Base-by-base conservation (phyloP, 2,888 invertebrate genomes). In the Stenolophus ochropezus region DNA sequence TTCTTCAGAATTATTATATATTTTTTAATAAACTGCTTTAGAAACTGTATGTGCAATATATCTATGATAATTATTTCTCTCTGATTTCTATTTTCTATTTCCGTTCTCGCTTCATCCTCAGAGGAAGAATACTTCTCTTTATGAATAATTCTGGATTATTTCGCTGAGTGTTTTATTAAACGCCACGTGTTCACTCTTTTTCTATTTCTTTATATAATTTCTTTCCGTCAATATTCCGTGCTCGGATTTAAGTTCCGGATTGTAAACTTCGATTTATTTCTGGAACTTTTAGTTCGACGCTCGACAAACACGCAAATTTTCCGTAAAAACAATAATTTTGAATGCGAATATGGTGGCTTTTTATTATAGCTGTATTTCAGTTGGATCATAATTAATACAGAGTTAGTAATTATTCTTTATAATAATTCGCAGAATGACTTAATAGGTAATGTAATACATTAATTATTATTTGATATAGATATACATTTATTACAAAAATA, bases 201-300 rank as follows among this genome's bases (percentile, higher is more conserved):
- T 14, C 61, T 61, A 25, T 25, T 61, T 61, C 23, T 51, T 51
- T 51, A 51, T 61, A 61, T 61, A 61, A 61, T 61, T 61, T 61
- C 23, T n/a, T 61, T 25, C 61, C 25, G 14, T 61, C 61, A 61
- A 61, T 61, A 61, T 61, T 61, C 23, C 61, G 61, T 61, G 61
- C 21, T 21, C 8, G 25, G n/a, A n/a, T 4, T 61, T 21, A 23
- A 61, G 25, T n/a, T 61, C 25, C 25, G 61, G 23, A 61, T 23
- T 61, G 23, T 25, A 61, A 25, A 61, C 25, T 61, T 61, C 61
- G 61, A 61, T 61, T 23, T 61, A 61, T 61, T 14, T 61, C 61
- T 61, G 11, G 56, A 56, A 61, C 8, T 61, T 14, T 11, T 61
- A 20, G 61, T 56, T 56, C 21, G 33, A 51, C 14, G 61, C 25